Evolutionary conservation across 92 coral and sea anemone genomes (phyloP).

Genomic region (Actinernus sp.): DNA sequence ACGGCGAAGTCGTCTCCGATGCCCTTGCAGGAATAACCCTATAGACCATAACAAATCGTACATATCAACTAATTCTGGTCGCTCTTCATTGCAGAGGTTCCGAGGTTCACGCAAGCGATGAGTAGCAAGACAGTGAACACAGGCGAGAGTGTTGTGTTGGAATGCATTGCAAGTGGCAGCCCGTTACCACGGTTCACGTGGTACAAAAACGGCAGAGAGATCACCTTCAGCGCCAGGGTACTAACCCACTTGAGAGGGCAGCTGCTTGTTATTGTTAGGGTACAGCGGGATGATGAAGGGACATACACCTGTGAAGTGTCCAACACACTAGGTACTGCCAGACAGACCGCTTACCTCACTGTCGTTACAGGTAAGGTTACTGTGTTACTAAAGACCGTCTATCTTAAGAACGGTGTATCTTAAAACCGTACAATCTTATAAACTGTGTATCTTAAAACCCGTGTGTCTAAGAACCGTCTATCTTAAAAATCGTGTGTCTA

Average conservation of each 20-base stretch:
- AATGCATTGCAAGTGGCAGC: conserved; percentile 72
- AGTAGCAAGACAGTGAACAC: conserved; percentile 53
- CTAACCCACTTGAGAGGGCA: conserved; percentile 69
- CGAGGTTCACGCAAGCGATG: conserved; percentile 55
- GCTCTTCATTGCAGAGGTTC: conserved; percentile 43
- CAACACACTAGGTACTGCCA: conserved; percentile 64
- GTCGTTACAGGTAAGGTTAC: conserved; percentile 60
- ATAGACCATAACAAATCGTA: no score
- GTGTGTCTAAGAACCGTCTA: no score
- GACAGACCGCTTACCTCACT: conserved; percentile 41
- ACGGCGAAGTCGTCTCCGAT: no score
- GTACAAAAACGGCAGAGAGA: conserved; percentile 42
- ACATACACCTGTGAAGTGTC: conserved; percentile 74
- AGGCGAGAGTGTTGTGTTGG: conserved; percentile 72
- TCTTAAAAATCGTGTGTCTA: no score
- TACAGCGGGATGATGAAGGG: conserved; percentile 53
- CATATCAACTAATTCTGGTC: no score
- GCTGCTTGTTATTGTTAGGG: conserved; percentile 63
- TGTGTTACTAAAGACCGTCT: no score
- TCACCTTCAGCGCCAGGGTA: conserved; percentile 45
- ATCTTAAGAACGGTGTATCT: no score
- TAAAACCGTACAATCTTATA: no score
- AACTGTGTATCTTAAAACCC: no score
- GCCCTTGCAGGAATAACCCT: no score
- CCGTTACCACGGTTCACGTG: conserved; percentile 71